A percentile compares a stretch with the other conserved stretches of the same genome.
Evolutionary conservation across 2,888 invertebrate species (phyloP).

Genomic region (Chalcosyrphus nemorum): DNA sequence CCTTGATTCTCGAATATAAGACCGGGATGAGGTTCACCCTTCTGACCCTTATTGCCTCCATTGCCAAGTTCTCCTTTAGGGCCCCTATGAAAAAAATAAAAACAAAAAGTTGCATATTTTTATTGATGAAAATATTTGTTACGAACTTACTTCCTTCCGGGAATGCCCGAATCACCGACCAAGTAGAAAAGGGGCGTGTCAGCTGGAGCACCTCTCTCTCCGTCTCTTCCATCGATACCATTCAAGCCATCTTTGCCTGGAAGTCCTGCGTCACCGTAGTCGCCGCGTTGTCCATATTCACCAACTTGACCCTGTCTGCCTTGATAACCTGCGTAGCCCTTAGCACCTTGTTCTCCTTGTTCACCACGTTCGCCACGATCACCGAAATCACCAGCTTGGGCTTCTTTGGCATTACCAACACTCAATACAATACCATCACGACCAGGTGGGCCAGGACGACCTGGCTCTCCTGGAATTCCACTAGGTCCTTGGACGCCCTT

Average conservation of each 20-base stretch:
- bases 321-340: slow-evolving; percentile 77
- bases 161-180: slow-evolving; percentile 77
- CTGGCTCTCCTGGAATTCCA: slow-evolving; percentile 82
- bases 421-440: slow-evolving; percentile 76
- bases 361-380: slow-evolving; percentile 80
- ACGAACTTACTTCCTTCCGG: slow-evolving; percentile 78
- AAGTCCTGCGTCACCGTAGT: slow-evolving; percentile 79
- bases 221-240: slow-evolving; percentile 84
- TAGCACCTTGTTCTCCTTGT: slow-evolving; percentile 77
- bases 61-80: slow-evolving; percentile 82
- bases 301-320: slow-evolving; percentile 79
- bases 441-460: slow-evolving; percentile 81
- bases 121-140: neutral
- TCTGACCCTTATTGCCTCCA: slow-evolving; percentile 83
- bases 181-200: slow-evolving; percentile 76
- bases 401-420: slow-evolving; percentile 74
- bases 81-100: slow-evolving; percentile 77
- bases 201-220: slow-evolving; percentile 83
- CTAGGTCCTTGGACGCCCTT: slow-evolving; percentile 84
- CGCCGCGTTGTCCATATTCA: slow-evolving; percentile 78
- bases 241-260: slow-evolving; percentile 80
- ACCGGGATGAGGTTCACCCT: slow-evolving; percentile 84
- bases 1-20: slow-evolving; percentile 83
- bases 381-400: slow-evolving; percentile 77
- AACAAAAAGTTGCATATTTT: neutral